These are phyloP conservation scores for Lepidotrigona ventralis DNA, from an alignment of 1,140 invertebrate species.

Conservation along the genomic window DNA sequence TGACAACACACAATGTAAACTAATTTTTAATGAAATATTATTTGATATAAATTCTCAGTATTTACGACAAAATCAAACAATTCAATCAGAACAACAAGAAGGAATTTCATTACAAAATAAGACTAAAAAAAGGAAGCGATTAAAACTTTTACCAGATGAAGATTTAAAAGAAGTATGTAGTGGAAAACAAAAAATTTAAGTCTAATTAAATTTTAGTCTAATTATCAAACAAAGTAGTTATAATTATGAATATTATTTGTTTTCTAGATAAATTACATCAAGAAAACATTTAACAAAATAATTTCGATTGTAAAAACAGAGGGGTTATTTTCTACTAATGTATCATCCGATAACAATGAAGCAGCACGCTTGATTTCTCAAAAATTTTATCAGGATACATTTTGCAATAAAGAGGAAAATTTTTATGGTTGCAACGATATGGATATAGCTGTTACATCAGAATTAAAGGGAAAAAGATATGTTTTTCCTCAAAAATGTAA, in stretches of 20 bases:
- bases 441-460: constrained; percentile 63
- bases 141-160: constrained; percentile 47
- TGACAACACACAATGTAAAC: constrained; percentile 19
- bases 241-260: constrained; percentile 19
- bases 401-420: constrained; percentile 56
- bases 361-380: constrained; percentile 68
- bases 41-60: constrained; percentile 72
- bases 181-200: background rate
- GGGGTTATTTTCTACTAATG: constrained; percentile 56
- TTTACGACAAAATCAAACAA: constrained; percentile 68
- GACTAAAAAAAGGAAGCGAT: constrained; percentile 59
- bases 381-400: constrained; percentile 70
- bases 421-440: constrained; percentile 72
- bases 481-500: constrained; percentile 77
- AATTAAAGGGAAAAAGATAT: constrained; percentile 70
- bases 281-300: constrained; percentile 59
- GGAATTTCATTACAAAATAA: constrained; percentile 33
- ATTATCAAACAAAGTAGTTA: background rate
- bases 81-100: constrained; percentile 30
- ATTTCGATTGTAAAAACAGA: constrained; percentile 52
- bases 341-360: constrained; percentile 72
- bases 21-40: constrained; percentile 66
- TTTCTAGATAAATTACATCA: constrained; percentile 64
- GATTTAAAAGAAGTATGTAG: constrained; percentile 62
- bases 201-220: too few species aligned